Evolutionary conservation across 2,888 invertebrate genomes (phyloP).

Genomic region (Nemapogon koenigi): DNA sequence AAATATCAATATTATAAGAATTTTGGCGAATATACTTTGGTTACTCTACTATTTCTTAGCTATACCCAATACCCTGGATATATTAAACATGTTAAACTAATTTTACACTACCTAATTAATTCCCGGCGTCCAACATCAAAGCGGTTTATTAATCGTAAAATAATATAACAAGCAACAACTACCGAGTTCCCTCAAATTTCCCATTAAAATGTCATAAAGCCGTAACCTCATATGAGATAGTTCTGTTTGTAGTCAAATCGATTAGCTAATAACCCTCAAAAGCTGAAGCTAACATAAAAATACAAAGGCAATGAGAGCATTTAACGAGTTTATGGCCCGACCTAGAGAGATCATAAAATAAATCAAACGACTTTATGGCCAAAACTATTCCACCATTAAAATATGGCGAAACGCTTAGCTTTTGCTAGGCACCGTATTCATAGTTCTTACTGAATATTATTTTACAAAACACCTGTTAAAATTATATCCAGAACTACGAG

Average conservation of each 20-base stretch:
- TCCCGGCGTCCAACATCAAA: too few relatives aligned
- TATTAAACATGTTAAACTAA: too few relatives aligned
- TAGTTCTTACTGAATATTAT: not conserved
- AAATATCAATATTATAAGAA: too few relatives aligned
- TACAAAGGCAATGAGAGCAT: constrained; percentile 7
- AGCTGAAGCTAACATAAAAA: constrained; percentile 8
- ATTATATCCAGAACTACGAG: too few relatives aligned
- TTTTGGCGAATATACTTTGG: too few relatives aligned
- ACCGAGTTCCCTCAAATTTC: not conserved
- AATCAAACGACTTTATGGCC: constrained; percentile 55
- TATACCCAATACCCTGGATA: too few relatives aligned
- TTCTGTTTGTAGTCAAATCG: not conserved
- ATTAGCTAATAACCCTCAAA: constrained; percentile 4
- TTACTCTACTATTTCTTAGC: too few relatives aligned
- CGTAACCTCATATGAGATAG: not conserved
- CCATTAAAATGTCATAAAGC: not conserved
- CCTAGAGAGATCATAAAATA: constrained; percentile 41
- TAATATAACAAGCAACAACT: not conserved
- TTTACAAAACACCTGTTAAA: too few relatives aligned
- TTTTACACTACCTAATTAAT: too few relatives aligned
- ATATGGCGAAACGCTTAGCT: constrained; percentile 37
- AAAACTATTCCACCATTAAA: constrained; percentile 52
- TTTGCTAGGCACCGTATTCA: not conserved
- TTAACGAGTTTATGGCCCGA: constrained; percentile 6
- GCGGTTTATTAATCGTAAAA: too few relatives aligned